Base-by-base conservation (phyloP, 2,888 invertebrate species). In the Melangyna quadrimaculata region DNA sequence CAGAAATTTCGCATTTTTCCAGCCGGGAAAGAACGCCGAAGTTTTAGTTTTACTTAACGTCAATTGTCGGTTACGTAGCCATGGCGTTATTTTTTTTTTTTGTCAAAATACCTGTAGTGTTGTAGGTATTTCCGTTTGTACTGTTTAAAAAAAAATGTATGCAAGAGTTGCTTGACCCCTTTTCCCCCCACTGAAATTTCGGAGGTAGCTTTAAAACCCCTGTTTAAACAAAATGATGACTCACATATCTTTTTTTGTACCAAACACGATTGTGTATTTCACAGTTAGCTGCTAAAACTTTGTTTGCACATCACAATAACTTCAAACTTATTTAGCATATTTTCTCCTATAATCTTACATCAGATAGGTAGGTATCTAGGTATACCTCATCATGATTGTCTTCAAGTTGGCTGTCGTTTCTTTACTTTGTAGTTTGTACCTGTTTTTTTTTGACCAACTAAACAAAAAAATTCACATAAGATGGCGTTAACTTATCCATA, bases 401-500 rank as follows among this genome's bases (percentile, higher is more conserved):
- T 48, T 59, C 51, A 40, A 32, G 72, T n/a, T 69, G 32, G 35
- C 22, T 48, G 5, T 53, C 27, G 48, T 14, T 43, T 37, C 32
- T n/a, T n/a, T 63, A 48, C 63, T 45, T 65, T 65, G 40, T 48
- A 35, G 27, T 59, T 29, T 14, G 14, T 67, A 59, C 59, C 70
- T 77, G 57, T 45, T 70, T 59, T 22, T 59, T 22, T 40, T 70
- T 55, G 80, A 45, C 67, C 67, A 29, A 29, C 29, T 48, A 45
- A 72, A 43, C 35, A 40, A 40, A 35, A 55, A 55, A 74, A 51
- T 72, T 84, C 84, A 72, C 84, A 80, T 80, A 72, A 48, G 61
- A 72, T 69, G 77, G 80, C 77, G 80, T 77, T 77, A 80, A 83
- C 78, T 78, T 72, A 83, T 70, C 78, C 59, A 59, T 59, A 59